Conservation (phyloP, 2,797 vertebrate genomes). For the Taenioides sp. region DNA sequence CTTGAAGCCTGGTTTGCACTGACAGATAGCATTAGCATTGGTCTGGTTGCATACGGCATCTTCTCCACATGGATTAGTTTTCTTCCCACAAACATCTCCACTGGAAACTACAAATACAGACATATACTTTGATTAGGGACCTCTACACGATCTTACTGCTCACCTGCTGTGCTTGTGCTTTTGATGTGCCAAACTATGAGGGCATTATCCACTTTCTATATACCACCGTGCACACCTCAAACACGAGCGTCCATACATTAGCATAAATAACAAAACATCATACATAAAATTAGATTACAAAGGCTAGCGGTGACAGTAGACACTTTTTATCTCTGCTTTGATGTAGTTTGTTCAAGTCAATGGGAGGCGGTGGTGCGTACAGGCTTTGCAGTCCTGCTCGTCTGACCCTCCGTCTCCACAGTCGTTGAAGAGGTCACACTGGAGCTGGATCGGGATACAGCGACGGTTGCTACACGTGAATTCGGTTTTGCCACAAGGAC, state of each 20-base stretch:
- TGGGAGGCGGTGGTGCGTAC: conserved; percentile 75
- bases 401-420: conserved; percentile 93
- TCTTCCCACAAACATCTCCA: conserved; percentile 90
- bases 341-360: conserved; percentile 24
- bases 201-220: conserved; percentile 39
- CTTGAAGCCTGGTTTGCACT: conserved; percentile 94
- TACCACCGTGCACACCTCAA: conserved; percentile 40
- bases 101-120: conserved; percentile 77
- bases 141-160: conserved; percentile 33
- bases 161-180: conserved; percentile 58
- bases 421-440: conserved; percentile 92
- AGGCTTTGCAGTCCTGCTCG: conserved; percentile 89
- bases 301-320: conserved; percentile 25
- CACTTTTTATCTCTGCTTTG: conserved; percentile 52
- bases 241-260: conserved; percentile 59
- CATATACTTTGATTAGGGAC: conserved; percentile 60
- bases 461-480: conserved; percentile 89
- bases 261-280: conserved; percentile 61
- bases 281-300: conserved; percentile 34
- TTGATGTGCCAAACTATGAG: conserved; percentile 62
- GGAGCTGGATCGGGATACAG: conserved; percentile 87
- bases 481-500: conserved; percentile 92
- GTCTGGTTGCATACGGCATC: conserved; percentile 95
- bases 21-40: conserved; percentile 86
- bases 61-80: conserved; percentile 93